Conservation (phyloP, 2,888 invertebrate genomes). For the Dryococelus australis region DNA sequence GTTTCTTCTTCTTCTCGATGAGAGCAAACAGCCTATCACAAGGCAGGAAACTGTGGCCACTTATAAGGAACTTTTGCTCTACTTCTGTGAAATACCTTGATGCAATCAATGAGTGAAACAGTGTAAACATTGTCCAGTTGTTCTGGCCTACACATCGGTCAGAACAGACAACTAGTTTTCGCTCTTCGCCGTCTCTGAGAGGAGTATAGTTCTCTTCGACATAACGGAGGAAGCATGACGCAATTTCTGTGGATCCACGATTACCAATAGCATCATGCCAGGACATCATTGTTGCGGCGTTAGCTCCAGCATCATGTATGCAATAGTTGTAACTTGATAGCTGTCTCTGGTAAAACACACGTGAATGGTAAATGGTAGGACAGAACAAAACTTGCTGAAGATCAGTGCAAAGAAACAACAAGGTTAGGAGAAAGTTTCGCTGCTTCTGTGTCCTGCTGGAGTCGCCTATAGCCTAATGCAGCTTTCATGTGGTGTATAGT, state of each 20-base stretch:
- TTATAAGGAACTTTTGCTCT: slow-evolving; percentile 39
- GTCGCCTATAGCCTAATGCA: background rate
- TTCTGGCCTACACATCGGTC: slow-evolving; percentile 35
- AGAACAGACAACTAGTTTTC: slow-evolving; percentile 24
- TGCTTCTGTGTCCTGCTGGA: background rate
- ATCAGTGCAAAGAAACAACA: slow-evolving; percentile 25
- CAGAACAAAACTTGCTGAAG: slow-evolving; percentile 33
- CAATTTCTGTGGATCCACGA: slow-evolving; percentile 31
- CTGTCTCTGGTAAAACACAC: slow-evolving; percentile 25
- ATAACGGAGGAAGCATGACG: slow-evolving; percentile 23
- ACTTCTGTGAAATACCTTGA: slow-evolving; percentile 27
- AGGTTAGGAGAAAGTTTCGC: background rate
- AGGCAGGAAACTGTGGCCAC: slow-evolving; percentile 40
- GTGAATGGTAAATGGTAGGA: slow-evolving; percentile 25
- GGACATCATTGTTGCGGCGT: slow-evolving; percentile 27
- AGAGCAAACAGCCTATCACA: slow-evolving; percentile 40
- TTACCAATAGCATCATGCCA: slow-evolving; percentile 33
- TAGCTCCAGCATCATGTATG: slow-evolving; percentile 25
- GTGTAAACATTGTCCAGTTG: slow-evolving; percentile 30
- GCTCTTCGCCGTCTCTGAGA: slow-evolving; percentile 17
- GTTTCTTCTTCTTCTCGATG: slow-evolving; percentile 36
- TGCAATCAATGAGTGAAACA: slow-evolving; percentile 13
- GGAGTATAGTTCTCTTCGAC: background rate
- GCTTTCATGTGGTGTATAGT: background rate
- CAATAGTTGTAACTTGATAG: slow-evolving; percentile 30